Conservation (phyloP, 2,797 vertebrate genomes). For the Amphiprion clarkii region DNA sequence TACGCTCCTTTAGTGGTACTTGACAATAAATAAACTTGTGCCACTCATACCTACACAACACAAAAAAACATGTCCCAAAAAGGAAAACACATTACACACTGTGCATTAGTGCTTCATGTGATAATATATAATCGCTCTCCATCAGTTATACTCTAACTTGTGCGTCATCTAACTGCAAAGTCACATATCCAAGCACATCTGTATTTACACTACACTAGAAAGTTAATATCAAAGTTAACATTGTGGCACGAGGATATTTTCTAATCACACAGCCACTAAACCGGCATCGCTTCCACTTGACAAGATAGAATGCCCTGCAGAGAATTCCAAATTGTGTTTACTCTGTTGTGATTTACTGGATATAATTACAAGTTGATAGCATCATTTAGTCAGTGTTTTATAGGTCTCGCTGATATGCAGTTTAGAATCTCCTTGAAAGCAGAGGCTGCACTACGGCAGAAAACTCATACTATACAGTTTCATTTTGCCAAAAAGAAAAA, state of each 20-base stretch:
- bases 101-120: too few relatives aligned
- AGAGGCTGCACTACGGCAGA: not conserved
- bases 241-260: slow-evolving; percentile 6
- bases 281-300: not conserved
- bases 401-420: slow-evolving; percentile 13
- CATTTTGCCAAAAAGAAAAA: not conserved
- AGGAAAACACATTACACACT: too few relatives aligned
- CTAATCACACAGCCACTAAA: not conserved
- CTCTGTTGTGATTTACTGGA: slow-evolving; percentile 14
- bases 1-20: too few relatives aligned
- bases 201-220: not conserved
- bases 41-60: too few relatives aligned
- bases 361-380: slow-evolving; percentile 10
- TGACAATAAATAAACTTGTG: too few relatives aligned
- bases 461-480: not conserved
- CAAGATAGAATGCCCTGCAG: slow-evolving; percentile 21
- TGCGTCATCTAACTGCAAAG: too few relatives aligned
- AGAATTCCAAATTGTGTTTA: slow-evolving; percentile 35
- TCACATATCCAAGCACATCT: not conserved
- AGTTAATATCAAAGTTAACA: not conserved
- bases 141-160: too few relatives aligned
- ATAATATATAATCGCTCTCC: too few relatives aligned
- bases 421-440: slow-evolving; percentile 29
- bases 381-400: not conserved
- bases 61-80: too few relatives aligned